Evolutionary conservation across 2,888 invertebrate species (phyloP).

Genomic region (Horisme vitalbata): DNA sequence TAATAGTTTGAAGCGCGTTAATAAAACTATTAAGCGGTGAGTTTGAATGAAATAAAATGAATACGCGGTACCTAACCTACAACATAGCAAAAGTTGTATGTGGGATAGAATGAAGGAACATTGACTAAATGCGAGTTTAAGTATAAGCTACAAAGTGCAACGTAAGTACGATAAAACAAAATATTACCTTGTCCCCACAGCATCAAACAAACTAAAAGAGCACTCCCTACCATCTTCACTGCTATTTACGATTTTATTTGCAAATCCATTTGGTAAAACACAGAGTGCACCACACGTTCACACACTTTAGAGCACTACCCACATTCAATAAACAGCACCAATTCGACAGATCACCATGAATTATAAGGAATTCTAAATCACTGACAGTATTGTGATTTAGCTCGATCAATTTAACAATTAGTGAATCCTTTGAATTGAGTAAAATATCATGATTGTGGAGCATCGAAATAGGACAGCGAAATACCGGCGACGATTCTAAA

Average conservation of each 20-base stretch:
- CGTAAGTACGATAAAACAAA: constrained; percentile 2
- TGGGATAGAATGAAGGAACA: no score
- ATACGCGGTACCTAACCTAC: no score
- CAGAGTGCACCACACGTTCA: constrained; percentile 28
- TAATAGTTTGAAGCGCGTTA: no score
- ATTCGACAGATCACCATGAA: constrained; percentile 15
- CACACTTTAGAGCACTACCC: constrained; percentile 13
- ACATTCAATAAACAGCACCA: constrained; percentile 36
- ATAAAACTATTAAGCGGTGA: no score
- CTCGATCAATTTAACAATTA: constrained; percentile 43
- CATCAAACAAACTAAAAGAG: constrained; percentile 50
- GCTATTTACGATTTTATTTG: constrained; percentile 25
- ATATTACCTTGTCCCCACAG: constrained; percentile 63
- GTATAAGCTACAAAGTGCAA: no score
- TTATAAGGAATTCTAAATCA: constrained; percentile 35
- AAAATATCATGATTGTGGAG: constrained; percentile 59
- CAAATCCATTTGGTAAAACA: constrained; percentile 39
- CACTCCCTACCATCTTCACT: constrained; percentile 48
- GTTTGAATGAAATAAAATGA: no score
- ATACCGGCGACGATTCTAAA: constrained; percentile 68
- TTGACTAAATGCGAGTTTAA: no score
- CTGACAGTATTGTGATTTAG: constrained; percentile 33
- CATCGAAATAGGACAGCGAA: constrained; percentile 70
- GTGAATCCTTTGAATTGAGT: constrained; percentile 41
- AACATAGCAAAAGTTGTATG: no score